Evolutionary conservation across 2,797 vertebrate species (phyloP).

Genomic region (Heliangelus exortis): DNA sequence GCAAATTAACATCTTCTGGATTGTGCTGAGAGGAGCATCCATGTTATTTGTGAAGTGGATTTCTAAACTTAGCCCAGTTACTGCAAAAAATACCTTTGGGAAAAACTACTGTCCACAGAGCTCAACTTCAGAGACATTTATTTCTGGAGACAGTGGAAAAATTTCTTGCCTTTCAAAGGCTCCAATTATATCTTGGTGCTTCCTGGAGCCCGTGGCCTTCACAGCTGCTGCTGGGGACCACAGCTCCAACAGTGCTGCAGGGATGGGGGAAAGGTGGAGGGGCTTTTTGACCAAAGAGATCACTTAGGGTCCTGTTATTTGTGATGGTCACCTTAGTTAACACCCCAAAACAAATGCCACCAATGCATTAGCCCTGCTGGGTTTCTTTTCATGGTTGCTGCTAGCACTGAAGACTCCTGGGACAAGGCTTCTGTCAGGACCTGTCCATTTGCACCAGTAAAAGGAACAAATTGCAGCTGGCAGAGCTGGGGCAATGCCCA

Average conservation of each 20-base stretch:
- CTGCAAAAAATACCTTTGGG: not conserved
- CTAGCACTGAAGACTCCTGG: not conserved
- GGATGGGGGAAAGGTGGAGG: not conserved
- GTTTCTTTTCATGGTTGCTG: not conserved
- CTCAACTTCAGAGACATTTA: conserved; percentile 29
- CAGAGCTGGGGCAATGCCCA: not conserved
- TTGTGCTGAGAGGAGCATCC: not conserved
- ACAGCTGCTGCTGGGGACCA: not conserved
- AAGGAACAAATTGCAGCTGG: not conserved
- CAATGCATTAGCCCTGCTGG: not conserved
- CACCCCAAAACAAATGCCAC: not conserved
- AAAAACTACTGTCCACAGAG: not conserved
- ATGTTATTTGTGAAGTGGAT: not conserved
- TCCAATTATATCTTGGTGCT: conserved; percentile 39
- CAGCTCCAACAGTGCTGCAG: fast-evolving
- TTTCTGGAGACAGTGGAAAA: conserved; percentile 44
- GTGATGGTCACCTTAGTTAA: not conserved
- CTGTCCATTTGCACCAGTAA: not conserved
- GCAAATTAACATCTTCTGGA: not conserved
- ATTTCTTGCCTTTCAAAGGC: conserved; percentile 54
- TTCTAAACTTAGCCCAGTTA: conserved; percentile 58
- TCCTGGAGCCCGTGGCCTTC: not conserved
- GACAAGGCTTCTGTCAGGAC: not conserved
- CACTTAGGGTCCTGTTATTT: not conserved
- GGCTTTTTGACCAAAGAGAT: not conserved